Percentiles rank a stretch among this genome's conserved stretches.
These are phyloP conservation scores for Dromius quadrimaculatus DNA, from an alignment of 2,888 invertebrate genomes.

Conservation along the genomic window DNA sequence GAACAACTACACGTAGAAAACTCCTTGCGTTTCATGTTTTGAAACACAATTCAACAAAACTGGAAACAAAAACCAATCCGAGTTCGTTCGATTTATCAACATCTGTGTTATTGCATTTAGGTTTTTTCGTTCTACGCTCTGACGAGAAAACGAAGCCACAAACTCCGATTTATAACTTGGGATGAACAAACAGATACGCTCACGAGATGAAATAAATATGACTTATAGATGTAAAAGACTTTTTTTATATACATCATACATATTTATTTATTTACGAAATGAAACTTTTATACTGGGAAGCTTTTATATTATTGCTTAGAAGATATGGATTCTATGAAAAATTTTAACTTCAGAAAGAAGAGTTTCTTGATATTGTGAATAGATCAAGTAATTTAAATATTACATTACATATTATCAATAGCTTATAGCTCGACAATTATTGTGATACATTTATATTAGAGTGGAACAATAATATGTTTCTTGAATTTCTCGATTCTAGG, in stretches of 20 bases:
- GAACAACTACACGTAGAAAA: background rate
- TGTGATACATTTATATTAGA: no score
- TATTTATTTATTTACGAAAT: slow-evolving; percentile 29
- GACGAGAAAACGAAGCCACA: background rate
- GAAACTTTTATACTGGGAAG: slow-evolving; percentile 7
- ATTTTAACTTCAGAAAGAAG: no score
- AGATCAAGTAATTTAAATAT: no score
- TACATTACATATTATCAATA: no score
- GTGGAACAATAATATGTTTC: no score
- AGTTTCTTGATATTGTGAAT: no score
- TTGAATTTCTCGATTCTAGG: no score
- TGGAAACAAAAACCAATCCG: slow-evolving; percentile 3
- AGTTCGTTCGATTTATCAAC: slow-evolving; percentile 15
- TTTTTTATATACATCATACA: slow-evolving; percentile 3
- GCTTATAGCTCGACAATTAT: no score
- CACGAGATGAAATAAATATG: background rate
- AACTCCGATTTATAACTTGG: slow-evolving; percentile 18
- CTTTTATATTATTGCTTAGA: no score
- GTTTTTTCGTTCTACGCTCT: background rate
- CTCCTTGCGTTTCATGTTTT: background rate
- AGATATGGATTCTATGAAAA: no score
- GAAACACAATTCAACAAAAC: slow-evolving; percentile 2
- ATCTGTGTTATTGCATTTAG: slow-evolving; percentile 31
- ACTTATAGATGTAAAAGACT: background rate
- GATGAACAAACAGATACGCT: slow-evolving; percentile 11